Evolutionary conservation across 2,888 invertebrate genomes (phyloP), one percentile per base, ranked within the genome.

Genomic region (Lepidonotus clava): DNA sequence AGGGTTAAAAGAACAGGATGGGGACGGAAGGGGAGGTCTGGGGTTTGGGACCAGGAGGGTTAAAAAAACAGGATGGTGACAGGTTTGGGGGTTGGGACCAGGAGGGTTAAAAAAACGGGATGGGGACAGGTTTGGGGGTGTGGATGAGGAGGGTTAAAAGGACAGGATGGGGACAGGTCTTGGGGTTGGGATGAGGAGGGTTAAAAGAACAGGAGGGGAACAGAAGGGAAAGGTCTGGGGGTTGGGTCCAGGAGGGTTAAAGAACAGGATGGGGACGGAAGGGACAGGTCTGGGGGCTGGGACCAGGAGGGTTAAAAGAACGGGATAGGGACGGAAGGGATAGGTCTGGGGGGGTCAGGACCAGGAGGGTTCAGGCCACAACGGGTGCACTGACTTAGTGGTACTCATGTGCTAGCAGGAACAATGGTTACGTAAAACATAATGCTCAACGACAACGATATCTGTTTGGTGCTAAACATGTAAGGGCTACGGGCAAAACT

Each of bases 381-480:
- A 18, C 18, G 46, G 8, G 46, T 8, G 46, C 8, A 46, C 46
- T 11, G 46, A 18, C 46, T 46, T 11, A n/a, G n/a, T n/a, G n/a
- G n/a, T n/a, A n/a, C n/a, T n/a, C n/a, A n/a, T n/a, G n/a, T n/a
- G n/a, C n/a, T n/a, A n/a, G n/a, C n/a, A n/a, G n/a, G n/a, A n/a
- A n/a, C n/a, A n/a, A n/a, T n/a, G n/a, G n/a, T 53, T 53, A 53
- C 1, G 18, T 24, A 53, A 53, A n/a, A 53, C 53, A 11, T 53
- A 53, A 53, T 53, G 53, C n/a, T n/a, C 80, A 80, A 41, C n/a
- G 40, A 36, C 2, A 38, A 18, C 11, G 21, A 38, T 38, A 11
- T 80, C n/a, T 80, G 46, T n/a, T 40, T 32, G n/a, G 46, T 46
- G 53, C 53, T 53, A 53, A 18, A 53, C 53, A 53, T 53, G 53